A percentile compares a stretch with the other conserved stretches of the same genome.
Conservation (phyloP, 2,888 invertebrate genomes). For the Anaspis maculata region DNA sequence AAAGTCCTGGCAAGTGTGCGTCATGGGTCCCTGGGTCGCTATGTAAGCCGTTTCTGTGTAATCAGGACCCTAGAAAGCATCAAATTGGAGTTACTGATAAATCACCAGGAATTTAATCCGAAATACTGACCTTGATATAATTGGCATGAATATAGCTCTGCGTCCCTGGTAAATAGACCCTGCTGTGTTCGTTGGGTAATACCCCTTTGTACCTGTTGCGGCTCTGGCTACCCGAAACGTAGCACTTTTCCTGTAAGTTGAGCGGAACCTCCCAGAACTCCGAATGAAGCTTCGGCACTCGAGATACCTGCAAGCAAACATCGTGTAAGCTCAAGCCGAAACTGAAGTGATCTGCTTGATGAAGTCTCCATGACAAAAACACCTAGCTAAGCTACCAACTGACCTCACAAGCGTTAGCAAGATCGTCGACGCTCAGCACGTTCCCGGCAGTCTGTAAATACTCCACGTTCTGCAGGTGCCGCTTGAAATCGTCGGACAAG, state of each 20-base stretch:
- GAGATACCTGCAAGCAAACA: slow-evolving; percentile 45
- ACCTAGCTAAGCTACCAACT: no score
- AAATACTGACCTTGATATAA: slow-evolving; percentile 65
- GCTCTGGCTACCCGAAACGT: slow-evolving; percentile 78
- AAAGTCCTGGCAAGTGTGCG: slow-evolving; percentile 83
- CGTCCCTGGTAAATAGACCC: slow-evolving; percentile 61
- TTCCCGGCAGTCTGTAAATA: slow-evolving; percentile 64
- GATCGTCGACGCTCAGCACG: slow-evolving; percentile 51
- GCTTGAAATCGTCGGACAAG: slow-evolving; percentile 60
- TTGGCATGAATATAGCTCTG: slow-evolving; percentile 91
- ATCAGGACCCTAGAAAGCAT: slow-evolving; percentile 83
- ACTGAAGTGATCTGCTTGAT: no score
- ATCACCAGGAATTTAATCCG: neutral
- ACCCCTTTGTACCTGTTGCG: slow-evolving; percentile 89
- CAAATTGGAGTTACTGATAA: slow-evolving; percentile 8
- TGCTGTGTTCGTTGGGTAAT: slow-evolving; percentile 79
- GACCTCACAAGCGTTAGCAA: slow-evolving; percentile 44
- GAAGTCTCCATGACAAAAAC: no score
- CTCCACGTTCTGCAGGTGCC: slow-evolving; percentile 65
- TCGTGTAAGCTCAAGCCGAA: no score
- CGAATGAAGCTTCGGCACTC: slow-evolving; percentile 64
- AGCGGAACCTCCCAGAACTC: slow-evolving; percentile 94
- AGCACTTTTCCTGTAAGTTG: slow-evolving; percentile 84
- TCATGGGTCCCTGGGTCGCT: slow-evolving; percentile 87
- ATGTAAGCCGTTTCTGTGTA: slow-evolving; percentile 80